Evolutionary conservation across 2,888 invertebrate species (phyloP).

Genomic region (Zele albiditarsus): DNA sequence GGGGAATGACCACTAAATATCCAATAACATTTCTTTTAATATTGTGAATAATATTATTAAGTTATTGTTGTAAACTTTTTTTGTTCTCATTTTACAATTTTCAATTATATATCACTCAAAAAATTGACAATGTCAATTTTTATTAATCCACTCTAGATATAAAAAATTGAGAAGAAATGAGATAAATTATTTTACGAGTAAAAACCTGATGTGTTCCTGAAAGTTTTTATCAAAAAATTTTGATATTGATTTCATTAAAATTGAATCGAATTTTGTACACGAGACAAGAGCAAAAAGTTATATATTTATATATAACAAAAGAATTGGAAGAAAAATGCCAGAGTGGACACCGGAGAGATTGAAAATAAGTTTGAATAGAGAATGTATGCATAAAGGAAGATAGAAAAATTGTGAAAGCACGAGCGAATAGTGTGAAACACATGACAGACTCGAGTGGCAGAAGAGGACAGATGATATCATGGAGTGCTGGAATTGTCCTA

Average conservation of each 20-base stretch:
- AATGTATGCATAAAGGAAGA: neutral
- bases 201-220: neutral
- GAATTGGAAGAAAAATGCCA: neutral
- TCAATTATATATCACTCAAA: too few species aligned
- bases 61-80: too few species aligned
- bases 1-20: too few species aligned
- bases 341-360: neutral
- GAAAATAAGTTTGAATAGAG: neutral
- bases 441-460: neutral
- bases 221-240: neutral
- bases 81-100: too few species aligned
- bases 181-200: neutral
- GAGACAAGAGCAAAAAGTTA: conserved; percentile 8
- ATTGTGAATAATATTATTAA: too few species aligned
- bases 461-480: neutral
- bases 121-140: too few species aligned
- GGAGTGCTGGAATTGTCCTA: neutral
- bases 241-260: conserved; percentile 11
- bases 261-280: conserved; percentile 18
- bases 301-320: neutral
- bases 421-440: neutral
- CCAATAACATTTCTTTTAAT: too few species aligned
- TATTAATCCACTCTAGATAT: too few species aligned
- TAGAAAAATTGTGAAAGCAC: neutral
- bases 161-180: neutral